A percentile compares a stretch with the other conserved stretches of the same genome.
Evolutionary conservation across 2,113 vertebrate species (phyloP).

Genomic region (Alosa alosa): DNA sequence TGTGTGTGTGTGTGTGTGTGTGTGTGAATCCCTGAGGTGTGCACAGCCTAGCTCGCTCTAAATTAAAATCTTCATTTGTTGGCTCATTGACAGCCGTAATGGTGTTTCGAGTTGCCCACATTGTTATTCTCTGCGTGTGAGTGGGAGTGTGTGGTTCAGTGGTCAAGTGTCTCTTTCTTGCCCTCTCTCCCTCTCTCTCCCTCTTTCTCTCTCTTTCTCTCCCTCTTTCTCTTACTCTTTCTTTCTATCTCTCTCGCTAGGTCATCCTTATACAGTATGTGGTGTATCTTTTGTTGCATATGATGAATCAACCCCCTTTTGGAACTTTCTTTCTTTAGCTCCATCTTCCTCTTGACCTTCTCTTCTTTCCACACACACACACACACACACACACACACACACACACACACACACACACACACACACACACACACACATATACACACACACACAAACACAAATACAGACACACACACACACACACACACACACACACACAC

Average conservation of each 20-base stretch:
- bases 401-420: background rate
- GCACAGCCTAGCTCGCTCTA: background rate
- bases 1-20: background rate
- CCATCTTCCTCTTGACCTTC: constrained; percentile 6
- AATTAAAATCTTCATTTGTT: constrained; percentile 49
- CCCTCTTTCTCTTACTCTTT: background rate
- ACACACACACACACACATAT: background rate
- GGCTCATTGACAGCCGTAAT: constrained; percentile 48
- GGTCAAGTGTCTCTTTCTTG: background rate
- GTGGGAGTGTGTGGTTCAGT: background rate
- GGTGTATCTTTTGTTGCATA: background rate
- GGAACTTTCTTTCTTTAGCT: constrained; percentile 22
- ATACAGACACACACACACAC: background rate
- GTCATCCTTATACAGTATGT: background rate
- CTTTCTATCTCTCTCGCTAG: background rate
- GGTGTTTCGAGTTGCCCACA: constrained; percentile 30
- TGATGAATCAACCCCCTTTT: background rate
- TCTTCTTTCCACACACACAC: constrained; percentile 10
- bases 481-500: background rate
- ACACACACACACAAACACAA: background rate
- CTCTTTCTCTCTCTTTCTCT: background rate
- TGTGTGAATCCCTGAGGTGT: background rate
- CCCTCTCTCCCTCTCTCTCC: background rate
- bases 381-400: background rate
- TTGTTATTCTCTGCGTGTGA: background rate